Evolutionary conservation across 2,888 invertebrate genomes (phyloP), one percentile per base, ranked within the genome.

Genomic region (Pandemis cinnamomeana): DNA sequence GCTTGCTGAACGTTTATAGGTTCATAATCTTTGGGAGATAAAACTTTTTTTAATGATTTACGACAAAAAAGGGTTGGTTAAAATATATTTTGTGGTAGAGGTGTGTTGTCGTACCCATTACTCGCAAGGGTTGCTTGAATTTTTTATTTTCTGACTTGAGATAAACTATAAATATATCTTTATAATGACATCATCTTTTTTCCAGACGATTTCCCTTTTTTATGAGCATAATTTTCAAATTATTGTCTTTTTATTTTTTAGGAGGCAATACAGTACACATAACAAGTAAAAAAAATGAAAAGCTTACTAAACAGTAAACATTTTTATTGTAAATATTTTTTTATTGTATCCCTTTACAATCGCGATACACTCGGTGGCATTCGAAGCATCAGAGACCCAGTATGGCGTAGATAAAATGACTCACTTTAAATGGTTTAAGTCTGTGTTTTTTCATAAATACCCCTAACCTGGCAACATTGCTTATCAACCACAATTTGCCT

Each of bases 251-350:
- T 11, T 46, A 46, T 46, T 11, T 46, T 11, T 11, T 11, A 46
- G 11, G 46, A 46, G 46, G 46, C 11, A 46, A 10, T 0, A 11
- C 46, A 36, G 27, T 11, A 11, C 5, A 11, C 5, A 5, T 4
- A 11, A 10, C 10, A 46, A 46, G 5, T 11, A 0, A 46, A 46
- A n/a, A 27, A 83, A 91, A 90, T 89, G 82, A 92, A 90, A 92
- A 74, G 85, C 74, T 84, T 82, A 84, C 84, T 81, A 82, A 93
- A 93, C 93, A 93, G 92, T 93, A 93, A 93, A 93, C 93, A 92
- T 93, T 91, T 92, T 92, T 92, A 92, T 91, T 93, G 92, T 92
- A 92, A 93, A 93, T 93, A 93, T 90, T 89, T 88, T 63, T 89
- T 93, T 93, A 92, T 93, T 93, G 90, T 93, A 91, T 91, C 87